Evolutionary conservation across 2,888 invertebrate genomes (phyloP), one percentile per base, ranked within the genome.

Genomic region (Apodemia duryi): DNA sequence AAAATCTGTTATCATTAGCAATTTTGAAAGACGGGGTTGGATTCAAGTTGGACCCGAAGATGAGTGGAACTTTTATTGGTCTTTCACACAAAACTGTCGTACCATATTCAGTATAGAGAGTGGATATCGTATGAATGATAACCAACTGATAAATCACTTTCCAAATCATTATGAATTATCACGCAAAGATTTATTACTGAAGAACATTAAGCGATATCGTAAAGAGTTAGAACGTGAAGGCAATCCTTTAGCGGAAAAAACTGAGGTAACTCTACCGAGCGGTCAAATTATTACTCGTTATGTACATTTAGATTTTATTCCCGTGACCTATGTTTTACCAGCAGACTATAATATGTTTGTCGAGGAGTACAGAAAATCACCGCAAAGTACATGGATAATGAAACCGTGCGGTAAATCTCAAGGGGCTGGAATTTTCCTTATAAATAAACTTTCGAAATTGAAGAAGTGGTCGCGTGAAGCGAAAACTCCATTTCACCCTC

Each of bases 341-440:
- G 97, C 98, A 57, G 98, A 99, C 87, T 99, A 99, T 84, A 98
- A 98, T 83, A 96, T 98, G 95, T 98, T 99, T 85, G 98, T 98
- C 1, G 98, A 98, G 80, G 98, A 98, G 80, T 99, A 98, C 82
- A 93, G 98, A 65, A 98, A 98, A 88, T 97, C 96, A 72, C 98
- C 98, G 0, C 96, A 97, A 77, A 97, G 97, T 72, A 98, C 98
- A 0, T 98, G 98, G 98, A 98, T 99, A 71, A 98, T 98, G 96
- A 98, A 98, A 84, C 98, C 98, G 0, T 98, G 98, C 81, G 98
- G 98, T 28, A 97, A 98, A 88, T 98, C 98, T 0, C 97, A 97
- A 81, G 97, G 97, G 0, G 95, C 96, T 3, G 98, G 98, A 21
- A 99, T 99, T 79, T 98, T 98, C 84, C 91, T 98, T 66, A 98